These are phyloP conservation scores for Charina bottae DNA, from an alignment of 2,113 vertebrate species.

Conservation along the genomic window DNA sequence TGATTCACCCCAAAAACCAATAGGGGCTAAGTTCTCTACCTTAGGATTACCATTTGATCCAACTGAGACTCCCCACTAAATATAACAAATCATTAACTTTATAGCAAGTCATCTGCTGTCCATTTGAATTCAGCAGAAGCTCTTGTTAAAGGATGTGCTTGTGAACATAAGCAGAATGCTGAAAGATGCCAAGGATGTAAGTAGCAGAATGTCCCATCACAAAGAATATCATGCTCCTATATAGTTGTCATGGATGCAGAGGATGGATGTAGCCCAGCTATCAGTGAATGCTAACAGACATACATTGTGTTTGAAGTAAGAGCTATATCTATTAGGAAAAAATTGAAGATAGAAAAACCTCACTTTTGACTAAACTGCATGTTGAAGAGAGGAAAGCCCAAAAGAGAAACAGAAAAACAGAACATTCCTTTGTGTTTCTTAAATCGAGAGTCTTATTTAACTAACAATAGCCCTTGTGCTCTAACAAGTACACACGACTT, in stretches of 20 bases:
- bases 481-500: background rate
- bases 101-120: background rate
- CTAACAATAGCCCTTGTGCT: background rate
- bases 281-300: background rate
- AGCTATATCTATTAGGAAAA: background rate
- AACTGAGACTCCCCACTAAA: background rate
- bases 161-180: background rate
- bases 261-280: background rate
- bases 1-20: background rate
- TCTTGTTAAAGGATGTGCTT: background rate
- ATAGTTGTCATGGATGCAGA: background rate
- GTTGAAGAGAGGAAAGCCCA: background rate
- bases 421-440: background rate
- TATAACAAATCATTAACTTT: background rate
- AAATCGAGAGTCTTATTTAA: background rate
- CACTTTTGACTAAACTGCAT: background rate
- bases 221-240: background rate
- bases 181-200: background rate
- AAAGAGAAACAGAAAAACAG: background rate
- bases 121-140: background rate
- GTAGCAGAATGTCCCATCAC: background rate
- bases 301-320: background rate
- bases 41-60: background rate
- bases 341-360: background rate
- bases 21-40: background rate